Evolutionary conservation across 1,140 invertebrate genomes (phyloP), one percentile per base, ranked within the genome.

Genomic region (Phenacoccus solenopsis): DNA sequence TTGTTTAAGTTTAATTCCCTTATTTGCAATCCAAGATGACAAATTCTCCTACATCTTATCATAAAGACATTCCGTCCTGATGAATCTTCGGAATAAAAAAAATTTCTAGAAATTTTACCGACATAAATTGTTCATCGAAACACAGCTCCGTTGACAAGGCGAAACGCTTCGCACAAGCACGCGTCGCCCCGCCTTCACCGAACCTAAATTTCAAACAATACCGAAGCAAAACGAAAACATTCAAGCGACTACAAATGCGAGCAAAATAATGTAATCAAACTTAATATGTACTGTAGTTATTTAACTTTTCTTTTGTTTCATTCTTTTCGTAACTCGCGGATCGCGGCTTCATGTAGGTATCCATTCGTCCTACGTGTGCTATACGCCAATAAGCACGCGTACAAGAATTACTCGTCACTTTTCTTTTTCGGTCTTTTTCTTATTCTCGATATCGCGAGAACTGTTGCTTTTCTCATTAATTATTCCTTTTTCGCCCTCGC

Each of bases 381-480:
- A n/a, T 16, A 49, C 38, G 38, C 38, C 13, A 9, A 49, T n/a
- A 49, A 49, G 38, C 16, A 49, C 38, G 38, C 38, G 38, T 49
- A 16, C 20, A 49, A 49, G 20, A 49, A 49, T 16, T 49, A n/a
- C 16, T 49, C 20, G 38, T 49, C 38, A 49, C 38, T 49, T 49
- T 49, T 49, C 38, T 49, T 49, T 49, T 49, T 49, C 38, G 38
- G 38, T 16, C 12, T 49, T 49, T 32, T 32, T 32, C 30, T 32
- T 32, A 32, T 32, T 32, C 30, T 49, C 38, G 38, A 49, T 49
- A 49, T 49, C 38, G 38, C n/a, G 22, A 64, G 10, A 64, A 64
- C 20, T 49, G 25, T 22, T 24, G 59, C 16, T 64, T 64, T 64
- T 27, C 59, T 64, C 59, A 27, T 64, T 64, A 64, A 64, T 64